Evolutionary conservation across 1,140 invertebrate genomes (phyloP).

Genomic region (Drosophila oshimai): DNA sequence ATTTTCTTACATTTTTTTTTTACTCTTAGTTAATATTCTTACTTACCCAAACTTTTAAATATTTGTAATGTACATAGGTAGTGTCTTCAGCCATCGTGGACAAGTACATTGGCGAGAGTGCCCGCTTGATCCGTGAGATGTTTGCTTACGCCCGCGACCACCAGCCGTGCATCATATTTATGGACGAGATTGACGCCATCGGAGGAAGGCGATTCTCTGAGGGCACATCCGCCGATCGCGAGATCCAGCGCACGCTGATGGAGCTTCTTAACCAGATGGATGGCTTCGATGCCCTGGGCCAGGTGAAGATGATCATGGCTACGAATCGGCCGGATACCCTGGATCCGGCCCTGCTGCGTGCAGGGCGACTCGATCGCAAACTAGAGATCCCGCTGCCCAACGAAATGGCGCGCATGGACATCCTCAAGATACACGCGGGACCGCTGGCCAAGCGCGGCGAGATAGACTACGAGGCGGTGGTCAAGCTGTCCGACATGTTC

Average conservation of each 20-base stretch:
- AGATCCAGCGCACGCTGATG: conserved; percentile 99
- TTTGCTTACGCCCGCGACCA: conserved; percentile 99
- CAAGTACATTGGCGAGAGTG: conserved; percentile 99
- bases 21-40: not conserved
- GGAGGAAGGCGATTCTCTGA: conserved; percentile 98
- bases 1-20: not conserved
- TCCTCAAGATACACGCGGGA: conserved; percentile 98
- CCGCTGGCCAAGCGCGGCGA: conserved; percentile 99
- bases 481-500: conserved; percentile 98
- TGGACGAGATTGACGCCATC: conserved; percentile 99
- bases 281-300: conserved; percentile 98
- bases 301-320: conserved; percentile 95
- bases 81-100: conserved; percentile 96
- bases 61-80: no score
- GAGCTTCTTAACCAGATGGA: conserved; percentile 99
- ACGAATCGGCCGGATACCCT: conserved; percentile 99
- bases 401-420: conserved; percentile 93
- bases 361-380: conserved; percentile 97
- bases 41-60: no score
- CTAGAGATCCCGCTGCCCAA: conserved; percentile 98
- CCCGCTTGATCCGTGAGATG: conserved; percentile 98
- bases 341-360: conserved; percentile 98
- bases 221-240: conserved; percentile 98
- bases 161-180: conserved; percentile 99
- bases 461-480: conserved; percentile 99